Percentiles rank a stretch among this genome's conserved stretches.
Evolutionary conservation across 2,888 invertebrate species (phyloP).

Genomic region (Quadriops clusia): DNA sequence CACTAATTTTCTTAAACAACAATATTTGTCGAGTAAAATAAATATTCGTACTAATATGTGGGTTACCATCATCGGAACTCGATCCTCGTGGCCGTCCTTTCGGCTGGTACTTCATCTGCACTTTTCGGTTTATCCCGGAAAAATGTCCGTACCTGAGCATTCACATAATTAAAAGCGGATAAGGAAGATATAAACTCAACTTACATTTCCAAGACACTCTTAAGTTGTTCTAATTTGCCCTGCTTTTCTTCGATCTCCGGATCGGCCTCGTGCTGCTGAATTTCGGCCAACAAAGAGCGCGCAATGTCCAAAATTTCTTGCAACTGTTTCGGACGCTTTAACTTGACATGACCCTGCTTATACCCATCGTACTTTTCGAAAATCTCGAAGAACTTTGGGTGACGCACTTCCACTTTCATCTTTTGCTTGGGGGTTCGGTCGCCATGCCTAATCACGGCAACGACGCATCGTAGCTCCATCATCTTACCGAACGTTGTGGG

Average conservation of each 20-base stretch:
- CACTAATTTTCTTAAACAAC: slow-evolving; percentile 10
- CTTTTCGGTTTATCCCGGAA: slow-evolving; percentile 98
- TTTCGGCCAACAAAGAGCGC: slow-evolving; percentile 77
- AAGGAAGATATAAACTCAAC: slow-evolving; percentile 31
- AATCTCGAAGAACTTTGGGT: slow-evolving; percentile 96
- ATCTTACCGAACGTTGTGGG: slow-evolving; percentile 98
- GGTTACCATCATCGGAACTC: slow-evolving; percentile 87
- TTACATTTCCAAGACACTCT: slow-evolving; percentile 98
- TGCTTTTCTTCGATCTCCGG: slow-evolving; percentile 94
- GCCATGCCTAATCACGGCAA: slow-evolving; percentile 94
- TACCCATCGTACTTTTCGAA: slow-evolving; percentile 96
- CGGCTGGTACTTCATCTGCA: slow-evolving; percentile 98
- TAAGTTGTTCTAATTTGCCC: slow-evolving; percentile 92
- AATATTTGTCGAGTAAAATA: slow-evolving; percentile 18
- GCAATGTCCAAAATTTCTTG: slow-evolving; percentile 97
- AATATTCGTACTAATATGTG: slow-evolving; percentile 26
- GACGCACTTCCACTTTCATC: slow-evolving; percentile 98
- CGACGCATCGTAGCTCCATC: slow-evolving; percentile 86
- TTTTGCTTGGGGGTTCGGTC: slow-evolving; percentile 99
- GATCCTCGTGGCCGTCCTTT: slow-evolving; percentile 84
- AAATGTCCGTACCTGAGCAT: slow-evolving; percentile 89
- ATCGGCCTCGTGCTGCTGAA: slow-evolving; percentile 76
- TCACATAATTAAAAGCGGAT: slow-evolving; percentile 7
- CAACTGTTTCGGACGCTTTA: slow-evolving; percentile 93
- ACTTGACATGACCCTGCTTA: slow-evolving; percentile 90